Base-by-base conservation (phyloP, 2,797 vertebrate genomes). In the Anguilla pacifica region DNA sequence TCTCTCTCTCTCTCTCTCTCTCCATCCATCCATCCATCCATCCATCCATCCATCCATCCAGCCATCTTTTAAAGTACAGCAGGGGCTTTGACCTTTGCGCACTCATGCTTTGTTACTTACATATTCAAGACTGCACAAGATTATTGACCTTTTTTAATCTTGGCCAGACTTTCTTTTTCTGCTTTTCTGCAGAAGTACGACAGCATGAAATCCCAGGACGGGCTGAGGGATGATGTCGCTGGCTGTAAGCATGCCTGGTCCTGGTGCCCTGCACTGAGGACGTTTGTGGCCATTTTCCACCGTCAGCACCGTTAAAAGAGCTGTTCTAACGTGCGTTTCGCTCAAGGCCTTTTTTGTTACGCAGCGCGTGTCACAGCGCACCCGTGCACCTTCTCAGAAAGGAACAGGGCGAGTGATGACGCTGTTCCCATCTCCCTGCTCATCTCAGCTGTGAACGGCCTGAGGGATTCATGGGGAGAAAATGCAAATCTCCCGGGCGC, bases 381-480 rank as follows among this genome's bases (percentile, higher is more conserved):
- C 11, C n/a, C 31, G 35, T 15, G n/a, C 81, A 28, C 51, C 51
- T 51, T 6, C n/a, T 53, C 51, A 51, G 11, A 83, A 83, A 25
- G 28, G 13, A 53, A 3, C 13, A 7, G 31, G 79, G 22, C 19
- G 22, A 51, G 79, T 3, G 28, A 28, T n/a, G 31, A 83, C 35
- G 6, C 49, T 28, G 46, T 83, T 35, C 35, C 35, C 35, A 35
- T 35, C 35, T 35, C 35, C 35, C 31, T 31, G 46, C 28, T 92
- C 89, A 88, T 89, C 88, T 89, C 74, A 83, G 86, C 39, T 86
- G 84, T 90, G 89, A 79, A 87, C 88, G 81, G 61, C 84, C 53
- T 83, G 46, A 53, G 61, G 39, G 61, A 85, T 82, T 83, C 72
- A 85, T 61, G 61, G 59, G 53, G 61, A 61, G 46, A 88, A 88